Base-by-base conservation (phyloP, 2,113 vertebrate species). In the Nymphicus hollandicus region DNA sequence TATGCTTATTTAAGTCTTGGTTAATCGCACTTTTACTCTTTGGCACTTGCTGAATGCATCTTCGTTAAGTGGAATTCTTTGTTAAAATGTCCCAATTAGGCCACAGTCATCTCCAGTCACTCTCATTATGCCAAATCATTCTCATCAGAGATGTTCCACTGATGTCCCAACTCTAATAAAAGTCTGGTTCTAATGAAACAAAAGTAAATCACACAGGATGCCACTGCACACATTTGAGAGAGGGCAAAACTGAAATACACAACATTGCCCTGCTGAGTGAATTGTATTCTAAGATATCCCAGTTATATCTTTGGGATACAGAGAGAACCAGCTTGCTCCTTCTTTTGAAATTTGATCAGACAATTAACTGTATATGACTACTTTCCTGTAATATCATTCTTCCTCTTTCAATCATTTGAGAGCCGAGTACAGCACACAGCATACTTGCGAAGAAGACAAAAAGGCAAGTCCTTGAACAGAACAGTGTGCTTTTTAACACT, bases 121-220 rank as follows among this genome's bases (percentile, higher is more conserved):
- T 80, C 53, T 81, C 60, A 58, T 78, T 93, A 86, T 35, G 35
- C 27, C 80, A 83, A 53, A 93, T 44, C 77, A 91, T 33, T 60
- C 80, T 91, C 94, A 89, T 46, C 58, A 94, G 88, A 92, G 88
- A 71, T 86, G 60, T 88, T 46, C 23, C 76, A 82, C 33, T 68
- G 60, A 68, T 52, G 41, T 33, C 49, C 35, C 35, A 39, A 33
- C 50, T 74, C 23, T 11, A 83, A 15, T 65, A 91, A 90, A 91
- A 90, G 25, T 39, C 43, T 78, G 37, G 25, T 64, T 78, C 64
- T 53, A 88, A 78, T 22, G 50, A 83, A 88, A 91, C 44, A 49
- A 17, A 85, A 86, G 56, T 37, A 91, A 78, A 68, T 81, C 88
- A 86, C 82, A 66, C 15, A 71, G 76, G 71, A 92, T 58, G 53